Evolutionary conservation across 2,113 vertebrate species (phyloP).

Genomic region (Aviceda subcristata): DNA sequence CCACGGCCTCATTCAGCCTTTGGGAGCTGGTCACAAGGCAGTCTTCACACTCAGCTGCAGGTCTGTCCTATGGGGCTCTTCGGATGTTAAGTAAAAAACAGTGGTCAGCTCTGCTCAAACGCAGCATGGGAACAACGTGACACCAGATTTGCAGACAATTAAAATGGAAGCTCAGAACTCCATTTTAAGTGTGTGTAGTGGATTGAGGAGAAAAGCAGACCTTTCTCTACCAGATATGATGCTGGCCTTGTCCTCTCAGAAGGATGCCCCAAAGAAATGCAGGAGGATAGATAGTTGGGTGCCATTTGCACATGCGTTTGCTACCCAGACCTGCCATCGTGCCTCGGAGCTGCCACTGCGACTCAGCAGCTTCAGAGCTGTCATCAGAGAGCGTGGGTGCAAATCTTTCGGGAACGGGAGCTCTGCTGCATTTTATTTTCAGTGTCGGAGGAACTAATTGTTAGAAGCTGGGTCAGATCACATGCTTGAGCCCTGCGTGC

Average conservation of each 20-base stretch:
- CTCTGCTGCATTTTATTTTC: background rate
- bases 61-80: rapidly evolving
- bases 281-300: background rate
- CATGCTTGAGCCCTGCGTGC: rapidly evolving
- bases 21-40: background rate
- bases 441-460: background rate
- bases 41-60: background rate
- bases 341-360: rapidly evolving
- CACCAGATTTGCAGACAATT: too few species aligned
- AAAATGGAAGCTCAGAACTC: background rate
- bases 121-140: rapidly evolving
- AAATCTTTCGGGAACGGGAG: background rate
- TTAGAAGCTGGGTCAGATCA: background rate
- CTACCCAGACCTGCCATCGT: rapidly evolving
- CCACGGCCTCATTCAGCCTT: rapidly evolving
- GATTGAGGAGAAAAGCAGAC: background rate
- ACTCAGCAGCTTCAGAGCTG: rapidly evolving
- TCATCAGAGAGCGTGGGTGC: background rate
- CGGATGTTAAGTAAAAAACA: rapidly evolving
- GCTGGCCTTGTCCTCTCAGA: background rate
- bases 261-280: background rate
- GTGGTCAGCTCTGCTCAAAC: background rate
- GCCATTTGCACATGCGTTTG: rapidly evolving
- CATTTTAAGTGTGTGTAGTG: rapidly evolving
- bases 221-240: background rate